Evolutionary conservation across 2,888 invertebrate species (phyloP).

Genomic region (Metallyticus violacea): DNA sequence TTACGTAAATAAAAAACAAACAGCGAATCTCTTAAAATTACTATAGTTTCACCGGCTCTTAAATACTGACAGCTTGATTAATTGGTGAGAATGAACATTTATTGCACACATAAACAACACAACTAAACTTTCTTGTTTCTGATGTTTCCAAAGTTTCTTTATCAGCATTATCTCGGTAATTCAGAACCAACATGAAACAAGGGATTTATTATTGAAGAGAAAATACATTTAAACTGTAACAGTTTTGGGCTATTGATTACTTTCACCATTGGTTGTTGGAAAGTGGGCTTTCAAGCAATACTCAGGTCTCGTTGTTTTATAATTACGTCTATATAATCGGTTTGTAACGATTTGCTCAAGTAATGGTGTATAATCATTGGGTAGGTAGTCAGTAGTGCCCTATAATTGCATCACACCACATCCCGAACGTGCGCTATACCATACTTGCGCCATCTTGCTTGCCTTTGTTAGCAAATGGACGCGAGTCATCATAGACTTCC

Average conservation of each 20-base stretch:
- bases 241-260: background rate
- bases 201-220: too few relatives aligned
- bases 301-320: background rate
- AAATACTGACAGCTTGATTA: too few relatives aligned
- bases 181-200: too few relatives aligned
- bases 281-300: background rate
- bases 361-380: background rate
- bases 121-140: too few relatives aligned
- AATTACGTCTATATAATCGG: background rate
- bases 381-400: background rate
- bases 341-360: background rate
- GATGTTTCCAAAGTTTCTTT: too few relatives aligned
- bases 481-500: background rate
- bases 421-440: background rate
- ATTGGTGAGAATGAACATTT: background rate
- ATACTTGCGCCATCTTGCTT: background rate
- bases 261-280: background rate
- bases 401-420: background rate
- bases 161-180: too few relatives aligned
- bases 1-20: too few relatives aligned
- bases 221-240: too few relatives aligned
- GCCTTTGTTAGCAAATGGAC: background rate
- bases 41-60: too few relatives aligned
- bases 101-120: too few relatives aligned
- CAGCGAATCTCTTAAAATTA: too few relatives aligned